Evolutionary conservation across 2,888 invertebrate species (phyloP).

Genomic region (Andrena marginata): DNA sequence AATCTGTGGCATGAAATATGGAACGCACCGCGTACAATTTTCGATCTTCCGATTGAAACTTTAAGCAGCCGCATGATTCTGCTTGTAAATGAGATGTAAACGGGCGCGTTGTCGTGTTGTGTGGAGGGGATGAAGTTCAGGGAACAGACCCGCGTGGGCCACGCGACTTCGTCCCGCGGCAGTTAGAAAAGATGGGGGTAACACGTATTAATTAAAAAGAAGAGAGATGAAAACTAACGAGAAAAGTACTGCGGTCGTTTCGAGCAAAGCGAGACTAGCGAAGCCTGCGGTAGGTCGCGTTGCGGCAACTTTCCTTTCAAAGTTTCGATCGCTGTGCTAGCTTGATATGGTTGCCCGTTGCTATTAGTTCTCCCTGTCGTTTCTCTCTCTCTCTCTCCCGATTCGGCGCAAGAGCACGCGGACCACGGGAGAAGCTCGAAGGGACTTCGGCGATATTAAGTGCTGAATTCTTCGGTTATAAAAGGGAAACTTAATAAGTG

Average conservation of each 20-base stretch:
- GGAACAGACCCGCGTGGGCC: not conserved
- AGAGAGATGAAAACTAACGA: not conserved
- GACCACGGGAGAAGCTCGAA: conserved; percentile 24
- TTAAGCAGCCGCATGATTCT: not conserved
- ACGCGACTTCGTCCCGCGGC: not conserved
- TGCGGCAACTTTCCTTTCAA: conserved; percentile 10
- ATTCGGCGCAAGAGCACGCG: not conserved
- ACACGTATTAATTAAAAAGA: not conserved
- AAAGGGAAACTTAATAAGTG: conserved; percentile 33
- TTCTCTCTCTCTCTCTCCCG: not conserved
- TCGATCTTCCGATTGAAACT: not conserved
- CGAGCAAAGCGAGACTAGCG: not conserved
- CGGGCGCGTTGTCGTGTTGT: too few species aligned
- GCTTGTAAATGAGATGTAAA: too few species aligned
- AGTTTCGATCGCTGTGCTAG: conserved; percentile 34
- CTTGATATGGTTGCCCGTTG: conserved; percentile 21
- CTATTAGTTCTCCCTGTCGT: conserved; percentile 9
- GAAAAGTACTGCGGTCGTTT: not conserved
- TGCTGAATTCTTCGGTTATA: conserved; percentile 32
- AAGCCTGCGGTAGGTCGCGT: not conserved
- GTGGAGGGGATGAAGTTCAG: too few species aligned
- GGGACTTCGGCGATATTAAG: conserved; percentile 40
- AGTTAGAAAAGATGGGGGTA: not conserved
- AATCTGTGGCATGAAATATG: not conserved
- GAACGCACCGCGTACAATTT: not conserved